These are phyloP conservation scores for Polylopha cassiicola DNA, from an alignment of 2,888 invertebrate species.

Conservation along the genomic window DNA sequence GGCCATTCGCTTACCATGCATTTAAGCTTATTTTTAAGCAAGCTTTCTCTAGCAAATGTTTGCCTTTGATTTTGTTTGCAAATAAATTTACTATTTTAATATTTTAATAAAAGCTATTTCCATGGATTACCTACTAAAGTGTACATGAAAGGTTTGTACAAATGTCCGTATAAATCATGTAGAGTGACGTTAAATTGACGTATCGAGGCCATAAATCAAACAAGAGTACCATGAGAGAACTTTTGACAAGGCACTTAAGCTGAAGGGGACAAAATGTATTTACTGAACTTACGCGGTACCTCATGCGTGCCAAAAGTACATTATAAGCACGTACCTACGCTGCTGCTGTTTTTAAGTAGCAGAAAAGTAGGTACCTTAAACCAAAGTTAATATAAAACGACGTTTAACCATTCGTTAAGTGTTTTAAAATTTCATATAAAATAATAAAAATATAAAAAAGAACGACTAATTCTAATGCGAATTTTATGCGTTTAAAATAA, in stretches of 20 bases:
- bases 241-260: constrained; percentile 67
- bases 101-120: constrained; percentile 12
- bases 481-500: no score
- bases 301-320: no score
- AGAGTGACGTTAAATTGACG: constrained; percentile 70
- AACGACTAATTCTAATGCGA: no score
- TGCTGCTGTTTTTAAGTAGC: neutral
- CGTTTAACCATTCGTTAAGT: neutral
- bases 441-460: no score
- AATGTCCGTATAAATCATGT: constrained; percentile 69
- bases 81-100: no score
- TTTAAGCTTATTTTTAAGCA: no score
- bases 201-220: constrained; percentile 72
- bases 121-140: constrained; percentile 3
- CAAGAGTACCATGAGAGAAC: constrained; percentile 60
- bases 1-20: no score
- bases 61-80: no score
- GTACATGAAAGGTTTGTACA: constrained; percentile 38
- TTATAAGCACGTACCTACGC: constrained; percentile 1
- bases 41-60: no score
- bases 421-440: no score
- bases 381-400: neutral
- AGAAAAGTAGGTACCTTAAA: neutral
- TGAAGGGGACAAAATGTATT: constrained; percentile 19
- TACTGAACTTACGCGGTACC: constrained; percentile 12